These are phyloP conservation scores for Monoplex corrugatus DNA, from an alignment of 2,888 invertebrate genomes.

Conservation along the genomic window DNA sequence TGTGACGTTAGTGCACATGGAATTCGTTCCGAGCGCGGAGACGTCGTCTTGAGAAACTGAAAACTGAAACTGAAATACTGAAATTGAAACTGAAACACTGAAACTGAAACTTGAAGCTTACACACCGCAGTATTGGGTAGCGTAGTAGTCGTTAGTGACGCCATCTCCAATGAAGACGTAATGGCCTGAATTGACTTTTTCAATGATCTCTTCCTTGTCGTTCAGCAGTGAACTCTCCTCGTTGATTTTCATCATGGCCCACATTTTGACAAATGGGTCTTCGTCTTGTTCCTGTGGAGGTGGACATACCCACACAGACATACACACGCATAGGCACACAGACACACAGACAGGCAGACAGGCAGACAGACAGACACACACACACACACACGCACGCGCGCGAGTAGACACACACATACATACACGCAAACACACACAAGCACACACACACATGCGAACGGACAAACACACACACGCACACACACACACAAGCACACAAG, in stretches of 20 bases:
- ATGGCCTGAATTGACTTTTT: conserved; percentile 61
- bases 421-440: no score
- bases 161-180: conserved; percentile 71
- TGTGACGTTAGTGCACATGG: no score
- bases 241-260: conserved; percentile 72
- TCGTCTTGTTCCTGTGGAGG: conserved; percentile 53
- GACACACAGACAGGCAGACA: background rate
- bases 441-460: no score
- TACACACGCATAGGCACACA: background rate
- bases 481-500: background rate
- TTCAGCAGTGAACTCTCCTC: conserved; percentile 62
- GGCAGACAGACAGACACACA: background rate
- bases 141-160: conserved; percentile 72
- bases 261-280: conserved; percentile 75
- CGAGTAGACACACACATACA: no score
- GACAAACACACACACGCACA: no score
- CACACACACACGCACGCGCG: background rate
- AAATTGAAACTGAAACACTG: no score
- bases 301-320: background rate
- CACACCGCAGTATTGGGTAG: conserved; percentile 65
- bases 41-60: no score
- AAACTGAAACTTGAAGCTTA: background rate
- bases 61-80: no score
- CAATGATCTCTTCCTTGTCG: conserved; percentile 60
- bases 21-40: no score